Evolutionary conservation across 2,888 invertebrate genomes (phyloP), one percentile per base, ranked within the genome.

Genomic region (Yponomeuta plumbellus): DNA sequence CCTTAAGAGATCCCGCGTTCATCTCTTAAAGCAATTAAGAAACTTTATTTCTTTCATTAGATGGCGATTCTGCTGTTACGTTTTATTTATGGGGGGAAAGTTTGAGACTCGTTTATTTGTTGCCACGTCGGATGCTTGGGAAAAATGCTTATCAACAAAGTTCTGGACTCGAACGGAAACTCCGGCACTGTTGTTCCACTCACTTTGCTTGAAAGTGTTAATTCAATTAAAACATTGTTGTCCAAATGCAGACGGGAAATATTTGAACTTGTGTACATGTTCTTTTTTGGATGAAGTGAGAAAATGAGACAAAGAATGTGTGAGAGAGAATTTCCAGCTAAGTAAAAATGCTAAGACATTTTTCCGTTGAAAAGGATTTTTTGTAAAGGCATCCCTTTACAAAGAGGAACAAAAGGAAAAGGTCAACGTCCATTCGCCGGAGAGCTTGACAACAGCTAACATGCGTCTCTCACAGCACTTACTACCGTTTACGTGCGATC

Each of bases 21-120:
- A 76, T 81, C 78, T 78, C 76, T 74, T 75, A 77, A 73, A 80
- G 80, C 81, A 84, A 82, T 84, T 80, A 83, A 79, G 75, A 75
- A 78, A 75, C 76, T 80, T 83, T 81, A 83, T 82, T 80, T 77
- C 79, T 80, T 81, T 84, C 80, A 84, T 84, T 81, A 80, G 75
- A 75, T 76, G 74, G 76, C 79, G 74, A 75, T 79, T 79, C 75
- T 67, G 65, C 67, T 73, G 71, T 76, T 75, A 75, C 75, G 70
- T 73, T 79, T 80, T 78, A 80, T 80, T 81, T 80, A 81, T 80
- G 75, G 77, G 70, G 39, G 70, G 72, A 70, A 74, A 79, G 71
- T 75, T 78, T 78, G 73, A 44, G 71, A 71, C 74, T 69, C 67
- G 67, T 65, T 69, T 70, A 69, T 70, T 70, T 68, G 68, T 71